A percentile compares a stretch with the other conserved stretches of the same genome.
Evolutionary conservation across 1,140 invertebrate species (phyloP).

Genomic region (Pseudomyrmex gracilis): DNA sequence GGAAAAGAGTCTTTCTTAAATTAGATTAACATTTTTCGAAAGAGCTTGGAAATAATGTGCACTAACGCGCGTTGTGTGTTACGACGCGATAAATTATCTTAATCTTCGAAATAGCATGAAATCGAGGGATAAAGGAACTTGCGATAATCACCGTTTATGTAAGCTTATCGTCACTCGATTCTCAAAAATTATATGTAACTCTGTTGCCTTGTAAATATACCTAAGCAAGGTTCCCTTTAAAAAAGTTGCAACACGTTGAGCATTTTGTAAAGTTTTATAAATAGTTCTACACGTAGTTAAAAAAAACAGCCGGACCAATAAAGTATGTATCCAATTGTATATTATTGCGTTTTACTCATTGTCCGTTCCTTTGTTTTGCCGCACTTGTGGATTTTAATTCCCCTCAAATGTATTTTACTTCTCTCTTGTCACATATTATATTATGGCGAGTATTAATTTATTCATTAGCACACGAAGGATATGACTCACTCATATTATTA

Average conservation of each 20-base stretch:
- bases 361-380: no score
- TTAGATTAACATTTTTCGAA: slow-evolving; percentile 21
- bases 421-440: no score
- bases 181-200: slow-evolving; percentile 60
- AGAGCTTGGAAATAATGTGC: slow-evolving; percentile 56
- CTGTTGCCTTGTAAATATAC: slow-evolving; percentile 69
- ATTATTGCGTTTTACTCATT: neutral
- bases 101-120: slow-evolving; percentile 48
- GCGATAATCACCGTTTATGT: slow-evolving; percentile 49
- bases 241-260: slow-evolving; percentile 66
- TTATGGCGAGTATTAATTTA: no score
- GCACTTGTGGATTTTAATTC: no score
- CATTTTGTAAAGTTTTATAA: slow-evolving; percentile 77
- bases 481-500: no score
- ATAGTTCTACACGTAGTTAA: slow-evolving; percentile 74
- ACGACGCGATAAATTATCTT: slow-evolving; percentile 31
- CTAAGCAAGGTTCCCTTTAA: slow-evolving; percentile 58
- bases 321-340: slow-evolving; percentile 74
- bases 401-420: no score
- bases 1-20: slow-evolving; percentile 16
- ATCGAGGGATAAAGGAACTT: slow-evolving; percentile 51
- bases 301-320: slow-evolving; percentile 74
- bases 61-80: slow-evolving; percentile 56
- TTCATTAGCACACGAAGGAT: no score
- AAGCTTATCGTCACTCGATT: slow-evolving; percentile 65